phyloP scores from a whole-genome alignment of 1,140 invertebrate species.

The Sitophilus oryzae region DNA sequence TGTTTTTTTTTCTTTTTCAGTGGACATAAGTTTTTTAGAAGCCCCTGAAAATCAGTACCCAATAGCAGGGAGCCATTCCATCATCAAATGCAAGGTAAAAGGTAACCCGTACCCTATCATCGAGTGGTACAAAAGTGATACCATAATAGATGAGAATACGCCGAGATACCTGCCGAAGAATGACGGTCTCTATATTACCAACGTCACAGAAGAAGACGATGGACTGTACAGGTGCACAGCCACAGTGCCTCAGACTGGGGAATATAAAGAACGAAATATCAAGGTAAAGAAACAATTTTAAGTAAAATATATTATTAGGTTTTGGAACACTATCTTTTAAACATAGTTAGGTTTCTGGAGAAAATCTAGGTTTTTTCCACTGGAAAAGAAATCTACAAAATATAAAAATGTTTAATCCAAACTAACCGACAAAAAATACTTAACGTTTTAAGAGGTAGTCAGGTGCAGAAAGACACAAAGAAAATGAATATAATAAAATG shows the following conservation, averaged over 20 bases:
- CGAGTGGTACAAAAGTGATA: conserved; percentile 77
- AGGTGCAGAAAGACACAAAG: too few relatives aligned
- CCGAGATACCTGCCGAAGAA: conserved; percentile 67
- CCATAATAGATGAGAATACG: conserved; percentile 48
- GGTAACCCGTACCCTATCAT: conserved; percentile 77
- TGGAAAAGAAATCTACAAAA: too few relatives aligned
- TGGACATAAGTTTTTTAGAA: conserved; percentile 77
- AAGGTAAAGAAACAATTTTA: too few relatives aligned
- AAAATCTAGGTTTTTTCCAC: too few relatives aligned
- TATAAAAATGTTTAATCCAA: too few relatives aligned
- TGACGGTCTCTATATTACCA: conserved; percentile 71
- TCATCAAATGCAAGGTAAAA: conserved; percentile 75
- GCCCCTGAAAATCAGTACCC: conserved; percentile 80
- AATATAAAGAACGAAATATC: conserved; percentile 67
- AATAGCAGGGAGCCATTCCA: conserved; percentile 66
- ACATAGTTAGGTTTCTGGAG: too few relatives aligned
- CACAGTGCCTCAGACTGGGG: conserved; percentile 71
- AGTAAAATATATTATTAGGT: too few relatives aligned
- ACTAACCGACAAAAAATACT: too few relatives aligned
- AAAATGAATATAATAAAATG: too few relatives aligned
- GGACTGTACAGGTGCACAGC: conserved; percentile 80
- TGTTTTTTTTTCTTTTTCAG: conserved; percentile 49
- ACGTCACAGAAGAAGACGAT: conserved; percentile 74
- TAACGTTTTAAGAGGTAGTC: too few relatives aligned
- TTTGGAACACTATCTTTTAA: too few relatives aligned